Evolutionary conservation across 2,888 invertebrate genomes (phyloP).

Genomic region (Hypsopygia costalis): DNA sequence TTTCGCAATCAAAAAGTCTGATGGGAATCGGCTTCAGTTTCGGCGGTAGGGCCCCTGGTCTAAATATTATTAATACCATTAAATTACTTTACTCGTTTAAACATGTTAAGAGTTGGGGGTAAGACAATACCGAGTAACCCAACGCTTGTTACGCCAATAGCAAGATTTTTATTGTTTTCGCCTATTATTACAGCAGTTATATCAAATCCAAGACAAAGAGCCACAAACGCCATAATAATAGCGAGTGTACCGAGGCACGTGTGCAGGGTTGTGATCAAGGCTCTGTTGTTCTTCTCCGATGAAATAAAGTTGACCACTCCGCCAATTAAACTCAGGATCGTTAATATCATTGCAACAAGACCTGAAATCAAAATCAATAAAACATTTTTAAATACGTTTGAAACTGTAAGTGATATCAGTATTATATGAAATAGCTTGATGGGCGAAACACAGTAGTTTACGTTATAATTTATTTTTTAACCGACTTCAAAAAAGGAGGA

Average conservation of each 20-base stretch:
- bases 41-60: no score
- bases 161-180: conserved; percentile 29
- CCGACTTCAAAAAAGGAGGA: no score
- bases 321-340: conserved; percentile 41
- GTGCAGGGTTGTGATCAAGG: conserved; percentile 30
- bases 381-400: no score
- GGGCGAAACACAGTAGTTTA: no score
- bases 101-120: conserved; percentile 23
- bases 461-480: no score
- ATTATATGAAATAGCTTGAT: no score
- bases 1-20: no score
- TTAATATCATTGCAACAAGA: conserved; percentile 42
- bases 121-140: conserved; percentile 37
- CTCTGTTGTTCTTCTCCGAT: conserved; percentile 16
- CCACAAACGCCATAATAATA: conserved; percentile 36
- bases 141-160: conserved; percentile 34
- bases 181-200: conserved; percentile 15
- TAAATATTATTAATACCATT: no score
- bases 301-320: conserved; percentile 37
- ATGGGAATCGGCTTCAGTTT: no score
- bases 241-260: conserved; percentile 33
- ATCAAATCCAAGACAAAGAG: conserved; percentile 36
- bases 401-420: no score
- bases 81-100: no score
- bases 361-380: no score